These are phyloP conservation scores for Anolis apletophallus DNA, from an alignment of 2,797 vertebrate species.

Conservation along the genomic window DNA sequence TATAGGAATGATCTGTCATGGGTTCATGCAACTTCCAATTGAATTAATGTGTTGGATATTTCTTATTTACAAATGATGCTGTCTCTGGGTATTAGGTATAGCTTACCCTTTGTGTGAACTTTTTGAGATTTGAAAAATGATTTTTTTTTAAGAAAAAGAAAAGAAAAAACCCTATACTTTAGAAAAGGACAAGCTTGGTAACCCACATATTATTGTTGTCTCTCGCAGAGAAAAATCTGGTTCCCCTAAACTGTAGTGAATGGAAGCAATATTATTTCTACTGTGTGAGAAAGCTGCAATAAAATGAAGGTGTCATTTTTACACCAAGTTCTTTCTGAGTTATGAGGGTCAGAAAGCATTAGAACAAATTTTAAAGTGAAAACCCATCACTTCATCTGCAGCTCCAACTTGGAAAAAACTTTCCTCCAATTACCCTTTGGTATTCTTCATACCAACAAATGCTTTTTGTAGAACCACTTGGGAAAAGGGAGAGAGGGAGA, in stretches of 20 bases:
- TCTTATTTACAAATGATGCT: neutral
- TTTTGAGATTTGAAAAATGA: neutral
- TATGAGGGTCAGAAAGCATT: neutral
- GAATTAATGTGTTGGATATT: neutral
- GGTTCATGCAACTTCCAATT: neutral
- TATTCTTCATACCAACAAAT: neutral
- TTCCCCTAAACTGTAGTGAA: neutral
- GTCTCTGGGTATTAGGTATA: accelerated
- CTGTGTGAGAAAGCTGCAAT: neutral
- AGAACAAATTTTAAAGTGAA: slow-evolving; percentile 26
- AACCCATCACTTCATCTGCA: slow-evolving; percentile 9
- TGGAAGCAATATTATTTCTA: accelerated
- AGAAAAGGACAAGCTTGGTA: neutral
- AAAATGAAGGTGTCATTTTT: slow-evolving; percentile 25
- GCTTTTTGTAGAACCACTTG: neutral
- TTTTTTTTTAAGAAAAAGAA: too few species aligned
- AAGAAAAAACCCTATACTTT: neutral
- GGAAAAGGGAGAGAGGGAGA: neutral
- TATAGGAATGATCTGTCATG: neutral
- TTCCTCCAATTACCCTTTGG: slow-evolving; percentile 13
- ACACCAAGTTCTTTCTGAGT: slow-evolving; percentile 13
- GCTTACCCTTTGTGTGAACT: neutral
- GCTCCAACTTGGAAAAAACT: neutral
- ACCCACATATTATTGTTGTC: neutral
- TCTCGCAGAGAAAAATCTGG: neutral